Percentiles rank a stretch among this genome's conserved stretches.
phyloP scores from a whole-genome alignment of 2,888 invertebrate species.

The Acleris holmiana region DNA sequence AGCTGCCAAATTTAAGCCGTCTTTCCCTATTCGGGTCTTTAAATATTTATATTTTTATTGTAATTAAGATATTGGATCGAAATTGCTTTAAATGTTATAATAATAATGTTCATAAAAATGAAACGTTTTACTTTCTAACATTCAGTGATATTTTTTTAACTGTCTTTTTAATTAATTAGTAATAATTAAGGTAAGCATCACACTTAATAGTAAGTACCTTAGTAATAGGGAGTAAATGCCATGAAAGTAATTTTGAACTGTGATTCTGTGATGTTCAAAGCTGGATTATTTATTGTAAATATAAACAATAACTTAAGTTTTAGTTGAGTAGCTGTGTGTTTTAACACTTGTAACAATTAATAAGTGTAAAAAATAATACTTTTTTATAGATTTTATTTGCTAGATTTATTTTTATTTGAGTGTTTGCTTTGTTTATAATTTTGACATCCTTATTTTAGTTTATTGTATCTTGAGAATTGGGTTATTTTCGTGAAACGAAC shows the following conservation, averaged over 20 bases:
- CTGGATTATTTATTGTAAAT: constrained; percentile 59
- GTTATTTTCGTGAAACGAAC: constrained; percentile 76
- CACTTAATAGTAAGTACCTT: constrained; percentile 31
- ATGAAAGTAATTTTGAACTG: constrained; percentile 80
- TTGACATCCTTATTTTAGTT: constrained; percentile 38
- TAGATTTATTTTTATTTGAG: constrained; percentile 42
- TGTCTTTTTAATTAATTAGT: constrained; percentile 27
- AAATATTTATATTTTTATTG: constrained; percentile 3
- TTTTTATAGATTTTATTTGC: constrained; percentile 39
- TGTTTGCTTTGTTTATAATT: constrained; percentile 32
- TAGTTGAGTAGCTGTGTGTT: constrained; percentile 23
- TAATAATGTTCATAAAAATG: constrained; percentile 18
- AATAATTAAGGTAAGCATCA: constrained; percentile 26
- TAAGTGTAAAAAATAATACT: constrained; percentile 35
- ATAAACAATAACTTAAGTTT: constrained; percentile 41
- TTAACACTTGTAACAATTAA: constrained; percentile 38
- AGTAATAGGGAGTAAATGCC: constrained; percentile 58
- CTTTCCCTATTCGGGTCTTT: not conserved
- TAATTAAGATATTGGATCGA: constrained; percentile 25
- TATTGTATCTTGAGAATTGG: constrained; percentile 42
- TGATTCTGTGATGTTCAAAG: constrained; percentile 79
- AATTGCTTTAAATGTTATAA: constrained; percentile 33
- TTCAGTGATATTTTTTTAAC: constrained; percentile 28
- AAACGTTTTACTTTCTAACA: constrained; percentile 29
- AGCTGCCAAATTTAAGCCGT: not conserved